Conservation (phyloP, 2,113 vertebrate genomes). For the Ranitomeya imitator region DNA sequence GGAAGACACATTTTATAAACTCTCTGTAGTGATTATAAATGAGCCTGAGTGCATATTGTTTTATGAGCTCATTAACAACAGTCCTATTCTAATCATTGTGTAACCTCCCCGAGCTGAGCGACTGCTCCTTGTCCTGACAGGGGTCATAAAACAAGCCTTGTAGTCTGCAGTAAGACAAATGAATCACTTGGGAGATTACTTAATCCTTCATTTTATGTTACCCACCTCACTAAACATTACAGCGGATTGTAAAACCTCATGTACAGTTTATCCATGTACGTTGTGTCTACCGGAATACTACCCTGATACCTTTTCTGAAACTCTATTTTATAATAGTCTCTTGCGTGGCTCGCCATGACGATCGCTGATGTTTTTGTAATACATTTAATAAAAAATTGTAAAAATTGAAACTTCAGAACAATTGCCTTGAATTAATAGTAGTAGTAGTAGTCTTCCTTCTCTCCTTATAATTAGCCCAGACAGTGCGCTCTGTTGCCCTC, state of each 20-base stretch:
- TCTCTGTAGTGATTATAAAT: neutral
- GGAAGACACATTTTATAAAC: neutral
- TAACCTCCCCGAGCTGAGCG: neutral
- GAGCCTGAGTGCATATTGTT: neutral
- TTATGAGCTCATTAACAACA: neutral
- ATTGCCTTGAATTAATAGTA: neutral
- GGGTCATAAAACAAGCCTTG: neutral
- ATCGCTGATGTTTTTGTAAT: neutral
- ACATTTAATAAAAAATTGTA: neutral
- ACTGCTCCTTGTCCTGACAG: neutral
- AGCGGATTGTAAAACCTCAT: neutral
- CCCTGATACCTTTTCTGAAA: neutral
- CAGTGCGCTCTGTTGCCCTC: too few species aligned
- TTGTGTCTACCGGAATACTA: neutral
- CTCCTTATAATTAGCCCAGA: too few species aligned
- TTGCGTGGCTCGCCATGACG: neutral
- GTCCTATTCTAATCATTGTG: neutral
- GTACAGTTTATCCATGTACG: neutral
- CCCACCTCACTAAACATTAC: neutral
- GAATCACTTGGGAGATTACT: neutral
- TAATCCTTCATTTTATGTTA: neutral
- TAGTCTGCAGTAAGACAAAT: neutral
- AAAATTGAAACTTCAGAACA: neutral
- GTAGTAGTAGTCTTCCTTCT: too few species aligned
- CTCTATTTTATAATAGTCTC: neutral